Evolutionary conservation across 35 echinoderm and acorn worm species (phyloP).

Genomic region (Apostichopus japonicus): DNA sequence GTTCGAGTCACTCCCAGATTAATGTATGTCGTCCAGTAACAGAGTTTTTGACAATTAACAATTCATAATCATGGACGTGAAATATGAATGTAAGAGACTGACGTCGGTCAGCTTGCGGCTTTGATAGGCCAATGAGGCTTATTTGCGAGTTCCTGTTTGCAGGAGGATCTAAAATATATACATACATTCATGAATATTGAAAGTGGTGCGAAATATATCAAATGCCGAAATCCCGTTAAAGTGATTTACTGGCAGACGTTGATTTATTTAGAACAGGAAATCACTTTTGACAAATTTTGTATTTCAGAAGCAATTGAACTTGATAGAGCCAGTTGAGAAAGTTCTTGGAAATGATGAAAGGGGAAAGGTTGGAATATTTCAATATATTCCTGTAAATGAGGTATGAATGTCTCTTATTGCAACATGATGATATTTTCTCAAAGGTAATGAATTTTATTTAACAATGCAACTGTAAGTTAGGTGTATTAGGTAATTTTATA

Average conservation of each 20-base stretch:
- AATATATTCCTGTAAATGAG: slow-evolving; percentile 27
- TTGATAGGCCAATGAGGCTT: no score
- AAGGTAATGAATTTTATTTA: slow-evolving; percentile 17
- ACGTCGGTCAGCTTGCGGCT: no score
- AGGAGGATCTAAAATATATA: no score
- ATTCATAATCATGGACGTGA: no score
- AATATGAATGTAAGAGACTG: no score
- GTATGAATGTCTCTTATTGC: background rate
- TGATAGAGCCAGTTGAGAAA: slow-evolving; percentile 29
- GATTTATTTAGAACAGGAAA: background rate
- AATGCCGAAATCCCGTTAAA: background rate
- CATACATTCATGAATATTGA: no score
- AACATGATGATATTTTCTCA: slow-evolving; percentile 42
- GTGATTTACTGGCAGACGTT: slow-evolving; percentile 6
- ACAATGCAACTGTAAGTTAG: background rate
- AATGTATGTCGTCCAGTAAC: no score
- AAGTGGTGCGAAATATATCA: slow-evolving; percentile 19
- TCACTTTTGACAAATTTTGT: background rate
- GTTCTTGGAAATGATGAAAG: background rate
- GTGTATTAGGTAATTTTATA: background rate
- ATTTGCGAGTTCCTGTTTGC: no score
- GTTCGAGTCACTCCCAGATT: no score
- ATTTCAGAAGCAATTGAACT: slow-evolving; percentile 23
- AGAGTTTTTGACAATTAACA: no score
- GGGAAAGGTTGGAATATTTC: background rate